A percentile compares a stretch with the other conserved stretches of the same genome.
These are phyloP conservation scores for Glomeris maerens DNA, from an alignment of 1,140 invertebrate species.

Conservation along the genomic window DNA sequence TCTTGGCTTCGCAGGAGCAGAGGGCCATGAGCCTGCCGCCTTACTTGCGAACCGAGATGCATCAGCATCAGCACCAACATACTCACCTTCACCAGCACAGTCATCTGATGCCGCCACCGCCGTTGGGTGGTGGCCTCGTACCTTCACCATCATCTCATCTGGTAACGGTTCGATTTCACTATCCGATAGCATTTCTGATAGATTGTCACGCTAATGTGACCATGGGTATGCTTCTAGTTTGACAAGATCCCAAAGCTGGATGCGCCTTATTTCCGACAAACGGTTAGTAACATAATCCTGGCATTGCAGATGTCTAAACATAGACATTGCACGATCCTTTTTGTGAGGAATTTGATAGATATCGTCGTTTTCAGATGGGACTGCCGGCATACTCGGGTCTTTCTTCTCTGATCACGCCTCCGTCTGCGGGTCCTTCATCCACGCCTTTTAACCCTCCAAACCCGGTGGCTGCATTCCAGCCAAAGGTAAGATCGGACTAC, in stretches of 20 bases:
- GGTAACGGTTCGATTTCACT: slow-evolving; percentile 14
- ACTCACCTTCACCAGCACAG: slow-evolving; percentile 64
- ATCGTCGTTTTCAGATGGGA: slow-evolving; percentile 23
- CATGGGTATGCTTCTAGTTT: slow-evolving; percentile 26
- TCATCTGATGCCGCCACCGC: slow-evolving; percentile 50
- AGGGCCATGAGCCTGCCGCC: slow-evolving; percentile 42
- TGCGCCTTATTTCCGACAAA: slow-evolving; percentile 24
- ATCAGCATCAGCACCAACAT: slow-evolving; percentile 81
- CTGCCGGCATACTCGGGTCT: slow-evolving; percentile 45
- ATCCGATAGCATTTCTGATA: neutral
- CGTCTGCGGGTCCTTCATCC: slow-evolving; percentile 43
- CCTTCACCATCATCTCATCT: slow-evolving; percentile 24
- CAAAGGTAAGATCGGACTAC: slow-evolving; percentile 9
- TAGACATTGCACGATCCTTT: neutral
- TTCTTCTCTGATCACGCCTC: slow-evolving; percentile 62
- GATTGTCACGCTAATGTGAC: neutral
- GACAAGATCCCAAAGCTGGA: slow-evolving; percentile 30
- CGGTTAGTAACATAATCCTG: neutral
- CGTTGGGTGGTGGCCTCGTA: slow-evolving; percentile 21
- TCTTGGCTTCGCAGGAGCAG: slow-evolving; percentile 60
- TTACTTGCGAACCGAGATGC: slow-evolving; percentile 64
- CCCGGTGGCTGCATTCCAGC: slow-evolving; percentile 65
- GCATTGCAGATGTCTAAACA: neutral
- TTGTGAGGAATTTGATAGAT: neutral
- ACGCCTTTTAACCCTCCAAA: slow-evolving; percentile 64